These are phyloP conservation scores for Anas platyrhynchos DNA, from an alignment of 2,113 vertebrate species.

Conservation along the genomic window DNA sequence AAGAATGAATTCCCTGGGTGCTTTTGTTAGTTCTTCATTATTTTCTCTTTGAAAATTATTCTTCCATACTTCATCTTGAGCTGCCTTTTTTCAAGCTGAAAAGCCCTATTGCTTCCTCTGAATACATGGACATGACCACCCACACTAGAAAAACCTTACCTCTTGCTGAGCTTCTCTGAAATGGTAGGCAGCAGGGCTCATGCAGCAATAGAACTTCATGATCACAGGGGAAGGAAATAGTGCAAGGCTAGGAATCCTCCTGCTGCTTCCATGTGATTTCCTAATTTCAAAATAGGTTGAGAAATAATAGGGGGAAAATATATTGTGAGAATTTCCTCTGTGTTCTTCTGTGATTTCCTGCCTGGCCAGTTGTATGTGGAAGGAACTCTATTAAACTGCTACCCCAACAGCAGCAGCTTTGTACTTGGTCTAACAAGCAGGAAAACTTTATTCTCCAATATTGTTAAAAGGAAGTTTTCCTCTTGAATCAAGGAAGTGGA, in stretches of 20 bases:
- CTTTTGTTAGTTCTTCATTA: conserved; percentile 65
- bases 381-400: conserved; percentile 44
- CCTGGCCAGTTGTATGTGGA: background rate
- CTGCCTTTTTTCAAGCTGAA: conserved; percentile 53
- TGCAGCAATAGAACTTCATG: conserved; percentile 65
- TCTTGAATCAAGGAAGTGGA: background rate
- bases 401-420: conserved; percentile 11
- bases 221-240: conserved; percentile 71
- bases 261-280: conserved; percentile 68
- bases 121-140: conserved; percentile 55
- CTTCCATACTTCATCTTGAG: conserved; percentile 35
- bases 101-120: conserved; percentile 40
- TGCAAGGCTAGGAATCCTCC: conserved; percentile 40
- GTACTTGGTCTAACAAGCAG: background rate
- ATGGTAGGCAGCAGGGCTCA: conserved; percentile 60
- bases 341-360: conserved; percentile 25
- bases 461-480: conserved; percentile 1
- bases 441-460: background rate
- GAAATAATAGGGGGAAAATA: conserved; percentile 69
- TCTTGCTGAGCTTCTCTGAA: conserved; percentile 69
- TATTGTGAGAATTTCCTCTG: conserved; percentile 50
- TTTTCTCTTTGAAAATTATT: conserved; percentile 65
- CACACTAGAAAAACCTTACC: conserved; percentile 62
- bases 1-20: conserved; percentile 30
- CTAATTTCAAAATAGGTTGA: conserved; percentile 72